Evolutionary conservation across 2,113 vertebrate genomes (phyloP), one percentile per base, ranked within the genome.

Genomic region (Hylia prasina): DNA sequence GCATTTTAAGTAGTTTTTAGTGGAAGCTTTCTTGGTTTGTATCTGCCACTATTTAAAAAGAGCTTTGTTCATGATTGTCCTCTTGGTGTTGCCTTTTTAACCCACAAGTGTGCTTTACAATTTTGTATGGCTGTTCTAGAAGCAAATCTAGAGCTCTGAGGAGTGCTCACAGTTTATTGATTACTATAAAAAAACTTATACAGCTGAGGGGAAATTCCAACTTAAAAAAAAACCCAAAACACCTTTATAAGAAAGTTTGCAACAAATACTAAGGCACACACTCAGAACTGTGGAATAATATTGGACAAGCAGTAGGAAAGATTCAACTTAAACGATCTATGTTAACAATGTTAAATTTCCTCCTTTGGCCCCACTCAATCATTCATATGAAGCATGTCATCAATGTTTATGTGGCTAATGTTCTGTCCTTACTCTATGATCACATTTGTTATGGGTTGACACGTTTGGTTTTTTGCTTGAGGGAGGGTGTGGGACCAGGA

Each of bases 191-290:
- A 70, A 54, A 47, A 15, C 7, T 30, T 31, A 33, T 9, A 35
- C 17, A 60, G 24, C 30, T 37, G 31, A 69, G 23, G 21, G 11
- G 28, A 58, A 58, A 66, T 82, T 57, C 30, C 10, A 61, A 24
- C 51, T 56, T 60, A 15, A 48, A 61, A 72, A 78, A 58, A 50
- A 0, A 0, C 0, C 1, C 11, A 15, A 37, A 45, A 37, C 10
- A 51, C 1, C 4, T 60, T 86, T 53, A 19, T 50, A 37, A 91
- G n/a, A 15, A 80, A 31, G 1, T 35, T 69, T 65, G 57, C 23
- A 10, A 4, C 37, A 25, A 82, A 60, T 42, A 30, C 48, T 45
- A 54, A 77, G 63, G 17, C 79, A 23, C 15, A 30, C 28, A 24
- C 22, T 82, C 50, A 77, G 37, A 92, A 64, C 15, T 37, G 15